Base-by-base conservation (phyloP, 2,113 vertebrate genomes). In the Callithrix jacchus region DNA sequence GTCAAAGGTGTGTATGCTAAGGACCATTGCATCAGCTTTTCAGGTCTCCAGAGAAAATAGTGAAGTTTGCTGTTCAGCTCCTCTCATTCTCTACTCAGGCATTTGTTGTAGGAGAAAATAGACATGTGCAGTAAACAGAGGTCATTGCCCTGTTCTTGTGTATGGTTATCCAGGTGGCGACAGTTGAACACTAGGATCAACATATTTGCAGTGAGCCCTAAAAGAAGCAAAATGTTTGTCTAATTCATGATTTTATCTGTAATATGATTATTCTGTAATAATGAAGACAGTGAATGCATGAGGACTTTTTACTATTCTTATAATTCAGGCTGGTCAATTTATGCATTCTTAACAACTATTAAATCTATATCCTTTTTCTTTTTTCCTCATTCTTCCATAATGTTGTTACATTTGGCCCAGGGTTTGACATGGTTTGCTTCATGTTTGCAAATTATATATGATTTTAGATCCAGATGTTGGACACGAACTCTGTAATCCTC, bases 1-100 rank as follows among this genome's bases (percentile, higher is more conserved):
- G 88, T 96, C 86, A 96, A 79, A 96, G 87, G 86, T 95, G n/a
- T 96, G 30, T 54, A 27, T 89, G 27, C 45, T 94, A 71, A 91
- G 56, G 80, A 56, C 64, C 71, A 71, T 58, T 95, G 47, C 23
- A 83, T 94, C 87, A 89, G 23, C 54, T 89, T 89, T 89, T 35
- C 30, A 84, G 2, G 89, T 86, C 89, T 84, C 70, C 35, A 17
- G 83, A 71, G 64, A 35, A 2, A 45, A 35, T 8, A 61, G 30
- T 58, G 61, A 91, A 86, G 54, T 73, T 61, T 87, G 10, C 5
- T 52, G 8, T 64, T 7, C 11, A 42, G 68, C 27, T 66, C 80
- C 54, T 49, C 35, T 5, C 25, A 4, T 45, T 86, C 35, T 91
- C 14, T 35, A n/a, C 37, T 45, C 49, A 56, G 49, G 52, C 32